A percentile compares a stretch with the other conserved stretches of the same genome.
phyloP scores from a whole-genome alignment of 2,888 invertebrate genomes.

The Hirtodrosophila confusa region DNA sequence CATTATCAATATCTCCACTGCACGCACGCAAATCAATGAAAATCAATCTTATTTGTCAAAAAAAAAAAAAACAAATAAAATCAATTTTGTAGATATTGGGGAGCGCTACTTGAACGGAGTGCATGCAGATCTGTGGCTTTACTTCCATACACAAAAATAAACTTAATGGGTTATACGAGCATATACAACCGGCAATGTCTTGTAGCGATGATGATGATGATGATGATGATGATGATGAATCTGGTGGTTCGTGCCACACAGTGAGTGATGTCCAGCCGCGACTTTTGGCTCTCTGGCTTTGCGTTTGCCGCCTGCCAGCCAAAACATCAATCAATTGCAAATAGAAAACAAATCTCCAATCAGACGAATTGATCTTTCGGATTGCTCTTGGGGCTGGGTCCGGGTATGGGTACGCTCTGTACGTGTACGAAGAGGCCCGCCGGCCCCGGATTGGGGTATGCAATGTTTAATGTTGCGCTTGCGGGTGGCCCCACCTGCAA shows the following conservation, averaged over 20 bases:
- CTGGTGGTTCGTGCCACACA: constrained; percentile 20
- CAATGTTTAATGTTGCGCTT: constrained; percentile 37
- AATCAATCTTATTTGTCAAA: no score
- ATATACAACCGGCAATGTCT: constrained; percentile 10
- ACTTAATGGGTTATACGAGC: no score
- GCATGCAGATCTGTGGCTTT: no score
- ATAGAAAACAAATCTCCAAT: constrained; percentile 77
- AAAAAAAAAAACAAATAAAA: no score
- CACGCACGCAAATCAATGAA: no score
- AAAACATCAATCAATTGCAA: constrained; percentile 71
- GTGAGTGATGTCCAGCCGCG: constrained; percentile 50
- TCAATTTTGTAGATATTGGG: no score
- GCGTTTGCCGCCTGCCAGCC: constrained; percentile 41
- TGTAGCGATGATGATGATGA: constrained; percentile 17
- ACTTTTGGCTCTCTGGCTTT: constrained; percentile 53
- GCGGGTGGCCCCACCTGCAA: constrained; percentile 60
- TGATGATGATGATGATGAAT: constrained; percentile 11
- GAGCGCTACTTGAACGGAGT: no score
- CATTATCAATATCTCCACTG: no score
- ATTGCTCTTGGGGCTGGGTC: constrained; percentile 36
- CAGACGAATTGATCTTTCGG: constrained; percentile 65
- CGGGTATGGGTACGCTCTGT: constrained; percentile 18
- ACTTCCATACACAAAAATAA: no score
- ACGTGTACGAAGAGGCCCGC: neutral
- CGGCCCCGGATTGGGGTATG: constrained; percentile 1